Base-by-base conservation (phyloP, 2,113 vertebrate genomes). In the Lipophrys pholis region DNA sequence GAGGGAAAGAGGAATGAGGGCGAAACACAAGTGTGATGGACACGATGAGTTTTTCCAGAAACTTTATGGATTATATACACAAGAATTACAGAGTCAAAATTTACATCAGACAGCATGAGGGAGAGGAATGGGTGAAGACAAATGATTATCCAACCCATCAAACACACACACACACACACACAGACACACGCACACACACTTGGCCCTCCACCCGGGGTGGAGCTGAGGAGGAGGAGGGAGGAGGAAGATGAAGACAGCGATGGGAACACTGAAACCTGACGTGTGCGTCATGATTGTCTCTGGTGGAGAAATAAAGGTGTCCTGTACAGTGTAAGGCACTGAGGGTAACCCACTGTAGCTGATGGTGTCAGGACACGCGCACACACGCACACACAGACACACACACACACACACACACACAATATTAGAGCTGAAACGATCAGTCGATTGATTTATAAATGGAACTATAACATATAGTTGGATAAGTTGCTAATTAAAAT, bases 251-350 rank as follows among this genome's bases (percentile, higher is more conserved):
- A 79, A 49, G 69, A 73, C 35, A 48, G 41, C 9, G 46, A 73
- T 45, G 48, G 74, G 38, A 67, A 76, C 41, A 14, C 45, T 64
- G 30, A 60, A 30, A 48, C 39, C 3, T 42, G 35, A 56, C 7
- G 12, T 67, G 61, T 59, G 75, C 39, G 30, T 64, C 50, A 67
- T 21, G 73, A 73, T 61, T 12, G 42, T 71, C 67, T 82, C 63
- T 58, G 59, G 38, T 63, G 73, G 71, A 78, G 62, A 74, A 61
- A 62, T 65, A 55, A 62, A 62, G 3, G 73, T 72, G 77, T 82
- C 77, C 80, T 67, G 81, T 83, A 82, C 85, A 84, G 85, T 78
- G 79, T 89, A 91, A 92, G 92, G 92, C 92, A 93, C 92, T 90
- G 85, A 86, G 82, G 90, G 75, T 89, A 48, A 87, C 88, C 87